Evolutionary conservation across 1,140 invertebrate genomes (phyloP).

Genomic region (Macrocentrus cingulum): DNA sequence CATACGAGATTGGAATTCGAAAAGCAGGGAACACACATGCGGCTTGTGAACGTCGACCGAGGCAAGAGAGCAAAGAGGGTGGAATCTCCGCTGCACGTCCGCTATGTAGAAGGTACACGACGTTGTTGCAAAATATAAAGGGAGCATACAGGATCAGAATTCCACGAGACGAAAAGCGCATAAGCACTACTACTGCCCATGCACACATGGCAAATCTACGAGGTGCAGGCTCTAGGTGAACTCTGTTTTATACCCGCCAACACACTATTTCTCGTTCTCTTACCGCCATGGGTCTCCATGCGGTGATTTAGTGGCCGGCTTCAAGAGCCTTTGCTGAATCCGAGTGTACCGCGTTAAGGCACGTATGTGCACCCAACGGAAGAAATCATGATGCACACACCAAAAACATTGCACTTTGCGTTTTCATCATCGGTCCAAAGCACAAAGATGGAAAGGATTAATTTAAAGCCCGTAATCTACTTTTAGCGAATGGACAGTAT

Average conservation of each 20-base stretch:
- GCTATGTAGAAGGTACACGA: slow-evolving; percentile 16
- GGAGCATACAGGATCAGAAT: background rate
- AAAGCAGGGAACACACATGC: slow-evolving; percentile 24
- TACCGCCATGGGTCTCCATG: background rate
- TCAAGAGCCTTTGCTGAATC: too few species aligned
- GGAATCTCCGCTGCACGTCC: background rate
- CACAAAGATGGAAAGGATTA: too few species aligned
- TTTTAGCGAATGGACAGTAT: too few species aligned
- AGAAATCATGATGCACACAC: too few species aligned
- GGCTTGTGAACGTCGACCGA: background rate
- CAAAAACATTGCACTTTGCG: too few species aligned
- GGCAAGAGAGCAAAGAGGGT: background rate
- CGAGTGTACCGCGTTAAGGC: too few species aligned
- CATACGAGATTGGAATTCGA: slow-evolving; percentile 29
- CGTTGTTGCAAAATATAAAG: slow-evolving; percentile 11
- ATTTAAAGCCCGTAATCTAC: too few species aligned
- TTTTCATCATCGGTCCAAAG: too few species aligned
- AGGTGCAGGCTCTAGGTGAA: background rate
- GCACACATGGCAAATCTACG: slow-evolving; percentile 14
- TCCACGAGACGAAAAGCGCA: slow-evolving; percentile 10
- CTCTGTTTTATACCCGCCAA: slow-evolving; percentile 12
- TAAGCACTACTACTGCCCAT: slow-evolving; percentile 13
- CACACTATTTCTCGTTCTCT: background rate
- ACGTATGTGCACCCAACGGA: too few species aligned
- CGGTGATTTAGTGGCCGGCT: slow-evolving; percentile 17